Evolutionary conservation across 2,888 invertebrate species (phyloP).

Genomic region (Odontocerum albicorne): DNA sequence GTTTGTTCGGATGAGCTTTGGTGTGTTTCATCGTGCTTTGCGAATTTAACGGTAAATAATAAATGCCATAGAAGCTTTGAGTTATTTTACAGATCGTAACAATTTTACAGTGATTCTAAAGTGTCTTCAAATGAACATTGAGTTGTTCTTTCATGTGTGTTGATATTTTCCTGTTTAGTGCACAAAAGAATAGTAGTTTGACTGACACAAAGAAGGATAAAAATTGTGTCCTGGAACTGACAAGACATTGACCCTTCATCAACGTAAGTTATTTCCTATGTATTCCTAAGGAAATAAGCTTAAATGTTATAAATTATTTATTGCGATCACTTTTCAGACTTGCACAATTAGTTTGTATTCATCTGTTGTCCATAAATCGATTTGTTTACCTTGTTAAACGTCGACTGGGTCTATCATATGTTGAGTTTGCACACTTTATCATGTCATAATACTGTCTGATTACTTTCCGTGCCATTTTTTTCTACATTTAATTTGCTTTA

Average conservation of each 20-base stretch:
- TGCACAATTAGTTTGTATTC: neutral
- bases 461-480: too few species aligned
- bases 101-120: too few species aligned
- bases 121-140: too few species aligned
- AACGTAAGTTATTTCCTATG: neutral
- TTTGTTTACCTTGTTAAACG: constrained; percentile 31
- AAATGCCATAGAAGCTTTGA: neutral
- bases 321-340: neutral
- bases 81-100: too few species aligned
- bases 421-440: too few species aligned
- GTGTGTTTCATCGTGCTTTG: too few species aligned
- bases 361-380: constrained; percentile 23
- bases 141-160: too few species aligned
- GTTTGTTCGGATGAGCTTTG: constrained; percentile 8
- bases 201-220: constrained; percentile 20
- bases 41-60: constrained; percentile 26
- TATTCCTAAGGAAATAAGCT: too few species aligned
- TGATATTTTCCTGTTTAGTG: constrained; percentile 8
- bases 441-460: too few species aligned
- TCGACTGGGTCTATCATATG: constrained; percentile 18
- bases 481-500: too few species aligned
- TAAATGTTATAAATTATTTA: neutral
- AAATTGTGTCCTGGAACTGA: constrained; percentile 16
- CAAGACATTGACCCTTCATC: neutral
- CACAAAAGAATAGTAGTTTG: constrained; percentile 18